phyloP scores from a whole-genome alignment of 2,797 vertebrate genomes.

The Dendrocincla tyrannina region DNA sequence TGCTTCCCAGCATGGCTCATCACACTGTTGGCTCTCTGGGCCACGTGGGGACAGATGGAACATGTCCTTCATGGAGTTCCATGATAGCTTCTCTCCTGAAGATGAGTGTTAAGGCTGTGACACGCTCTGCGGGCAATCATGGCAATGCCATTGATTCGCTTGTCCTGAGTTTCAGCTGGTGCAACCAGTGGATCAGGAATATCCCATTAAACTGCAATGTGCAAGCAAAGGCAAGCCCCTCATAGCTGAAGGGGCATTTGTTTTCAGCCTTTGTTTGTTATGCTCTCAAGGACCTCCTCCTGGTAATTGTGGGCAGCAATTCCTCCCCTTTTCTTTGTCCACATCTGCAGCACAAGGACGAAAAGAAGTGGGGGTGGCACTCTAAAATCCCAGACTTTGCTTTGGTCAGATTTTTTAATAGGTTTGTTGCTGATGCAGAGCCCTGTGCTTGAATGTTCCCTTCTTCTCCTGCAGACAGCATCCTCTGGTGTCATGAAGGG shows the following conservation, averaged over 20 bases:
- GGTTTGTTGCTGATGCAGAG: not conserved
- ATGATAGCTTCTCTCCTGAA: not conserved
- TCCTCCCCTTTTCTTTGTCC: not conserved
- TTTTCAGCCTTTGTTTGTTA: not conserved
- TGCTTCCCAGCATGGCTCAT: not conserved
- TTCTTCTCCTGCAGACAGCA: not conserved
- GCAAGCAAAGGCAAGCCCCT: not conserved
- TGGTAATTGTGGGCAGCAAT: not conserved
- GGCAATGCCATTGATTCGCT: not conserved
- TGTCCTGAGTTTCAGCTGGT: not conserved
- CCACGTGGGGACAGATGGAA: not conserved
- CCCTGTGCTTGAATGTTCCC: not conserved
- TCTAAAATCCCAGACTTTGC: not conserved
- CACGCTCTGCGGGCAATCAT: not conserved
- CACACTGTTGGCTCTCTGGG: not conserved
- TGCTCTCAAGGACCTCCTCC: not conserved
- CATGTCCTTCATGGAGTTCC: not conserved
- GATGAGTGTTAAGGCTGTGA: not conserved
- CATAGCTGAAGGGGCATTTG: not conserved
- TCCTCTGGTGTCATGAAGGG: slow-evolving; percentile 1
- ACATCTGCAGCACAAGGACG: not conserved
- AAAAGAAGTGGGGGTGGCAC: fast-evolving
- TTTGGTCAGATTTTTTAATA: not conserved
- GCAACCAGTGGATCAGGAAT: not conserved
- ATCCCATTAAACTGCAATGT: not conserved